Evolutionary conservation across 2,113 vertebrate species (phyloP), one percentile per base, ranked within the genome.

Genomic region (Pteropus alecto): DNA sequence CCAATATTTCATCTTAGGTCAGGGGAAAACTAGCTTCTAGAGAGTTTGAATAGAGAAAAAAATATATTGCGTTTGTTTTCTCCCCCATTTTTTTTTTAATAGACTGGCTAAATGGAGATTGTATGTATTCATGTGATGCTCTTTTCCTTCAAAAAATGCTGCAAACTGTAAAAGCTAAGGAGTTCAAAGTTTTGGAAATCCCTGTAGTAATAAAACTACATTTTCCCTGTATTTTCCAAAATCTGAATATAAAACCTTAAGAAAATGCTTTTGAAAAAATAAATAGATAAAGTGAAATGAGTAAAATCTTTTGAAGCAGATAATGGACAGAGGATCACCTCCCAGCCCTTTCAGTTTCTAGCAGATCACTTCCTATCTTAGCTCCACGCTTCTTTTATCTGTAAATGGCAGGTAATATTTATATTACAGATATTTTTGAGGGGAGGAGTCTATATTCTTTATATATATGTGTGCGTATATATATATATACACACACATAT

Each of bases 141-240:
- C 0, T 46, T 58, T 70, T 68, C 33, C n/a, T 41, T 46, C 11
- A 4, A 63, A 82, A 93, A 90, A 71, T 48, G 16, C 10, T 74
- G 2, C 1, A 83, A 43, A 71, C 10, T 84, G 1, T 74, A 41
- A 54, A 13, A 35, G 13, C 0, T 43, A 12, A 10, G 2, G 6
- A 82, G 63, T 58, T 85, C 43, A 56, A 46, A 0, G 1, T 78
- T 48, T 7, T 19, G 82, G 43, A 28, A 78, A 41, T 0, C 0
- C 3, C 5, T 87, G 6, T 16, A 77, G 15, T 56, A 71, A 61
- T 28, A 22, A 77, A 71, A 58, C 5, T 5, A 81, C 70, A 2
- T 16, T 85, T 76, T 30, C 26, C 24, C 4, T 77, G 7, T 89
- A 48, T 35, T 96, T 96, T 7, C 16, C 15, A 33, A 89, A 63